Percentiles rank a stretch among this genome's conserved stretches.
These are phyloP conservation scores for Stenchaetothrips biformis DNA, from an alignment of 2,888 invertebrate species.

Conservation along the genomic window DNA sequence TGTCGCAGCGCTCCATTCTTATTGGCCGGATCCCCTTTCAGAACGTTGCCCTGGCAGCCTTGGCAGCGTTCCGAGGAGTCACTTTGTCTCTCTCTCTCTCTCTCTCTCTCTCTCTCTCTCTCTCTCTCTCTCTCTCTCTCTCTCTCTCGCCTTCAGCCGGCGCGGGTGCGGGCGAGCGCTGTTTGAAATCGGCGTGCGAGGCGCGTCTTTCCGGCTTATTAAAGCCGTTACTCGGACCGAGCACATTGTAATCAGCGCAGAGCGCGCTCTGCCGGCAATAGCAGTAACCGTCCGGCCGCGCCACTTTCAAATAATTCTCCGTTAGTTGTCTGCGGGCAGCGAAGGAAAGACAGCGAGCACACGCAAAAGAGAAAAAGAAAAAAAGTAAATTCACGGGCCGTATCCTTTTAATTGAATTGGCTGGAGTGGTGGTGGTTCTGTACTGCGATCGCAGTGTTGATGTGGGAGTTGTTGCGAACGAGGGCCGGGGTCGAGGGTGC, in stretches of 20 bases:
- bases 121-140: no score
- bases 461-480: no score
- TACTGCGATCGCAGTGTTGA: no score
- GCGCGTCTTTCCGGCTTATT: no score
- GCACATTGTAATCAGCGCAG: no score
- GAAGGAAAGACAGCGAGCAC: not conserved
- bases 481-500: not conserved
- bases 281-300: not conserved
- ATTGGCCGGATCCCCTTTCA: constrained; percentile 5
- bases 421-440: not conserved
- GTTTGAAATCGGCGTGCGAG: no score
- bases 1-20: not conserved
- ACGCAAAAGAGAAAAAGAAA: not conserved
- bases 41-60: not conserved
- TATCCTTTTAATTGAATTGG: constrained; percentile 20
- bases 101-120: no score
- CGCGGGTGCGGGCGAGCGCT: no score
- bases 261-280: no score
- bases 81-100: no score
- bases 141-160: no score
- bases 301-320: not conserved
- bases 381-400: not conserved
- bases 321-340: not conserved
- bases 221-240: no score
- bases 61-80: not conserved